Evolutionary conservation across 1,140 invertebrate species (phyloP).

Genomic region (Macrobrachium rosenbergii): DNA sequence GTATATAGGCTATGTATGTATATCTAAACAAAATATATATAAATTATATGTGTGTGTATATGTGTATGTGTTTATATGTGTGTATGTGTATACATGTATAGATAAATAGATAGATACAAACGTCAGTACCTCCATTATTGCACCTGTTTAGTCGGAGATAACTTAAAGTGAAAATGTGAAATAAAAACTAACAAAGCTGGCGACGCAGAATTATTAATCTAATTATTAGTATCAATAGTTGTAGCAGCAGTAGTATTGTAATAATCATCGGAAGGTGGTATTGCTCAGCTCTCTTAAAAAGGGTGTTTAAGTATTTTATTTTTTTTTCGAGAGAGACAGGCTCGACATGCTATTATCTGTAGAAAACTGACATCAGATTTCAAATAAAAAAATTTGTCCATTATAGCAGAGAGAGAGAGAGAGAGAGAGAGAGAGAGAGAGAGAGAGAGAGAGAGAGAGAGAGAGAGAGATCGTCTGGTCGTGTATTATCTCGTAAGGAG

Average conservation of each 20-base stretch:
- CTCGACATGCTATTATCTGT: not conserved
- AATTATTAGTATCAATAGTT: not conserved
- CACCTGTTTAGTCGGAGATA: not conserved
- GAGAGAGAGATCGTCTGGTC: not conserved
- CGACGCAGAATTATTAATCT: no score
- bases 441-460: not conserved
- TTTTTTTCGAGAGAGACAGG: not conserved
- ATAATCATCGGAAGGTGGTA: not conserved
- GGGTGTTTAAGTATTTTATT: not conserved
- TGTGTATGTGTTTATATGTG: not conserved
- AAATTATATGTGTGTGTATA: not conserved
- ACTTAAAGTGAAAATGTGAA: not conserved
- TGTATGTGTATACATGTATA: not conserved
- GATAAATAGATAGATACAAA: not conserved
- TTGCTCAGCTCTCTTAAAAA: no score
- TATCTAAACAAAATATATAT: not conserved
- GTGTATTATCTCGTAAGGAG: no score
- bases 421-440: conserved; percentile 25
- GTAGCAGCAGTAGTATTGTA: not conserved
- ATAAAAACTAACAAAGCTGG: not conserved
- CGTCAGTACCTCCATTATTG: not conserved
- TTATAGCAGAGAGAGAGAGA: conserved; percentile 20
- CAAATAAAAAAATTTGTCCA: not conserved
- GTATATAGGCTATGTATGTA: not conserved
- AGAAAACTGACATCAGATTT: not conserved